Base-by-base conservation (phyloP, 1,140 invertebrate genomes). In the Forficula auricularia region DNA sequence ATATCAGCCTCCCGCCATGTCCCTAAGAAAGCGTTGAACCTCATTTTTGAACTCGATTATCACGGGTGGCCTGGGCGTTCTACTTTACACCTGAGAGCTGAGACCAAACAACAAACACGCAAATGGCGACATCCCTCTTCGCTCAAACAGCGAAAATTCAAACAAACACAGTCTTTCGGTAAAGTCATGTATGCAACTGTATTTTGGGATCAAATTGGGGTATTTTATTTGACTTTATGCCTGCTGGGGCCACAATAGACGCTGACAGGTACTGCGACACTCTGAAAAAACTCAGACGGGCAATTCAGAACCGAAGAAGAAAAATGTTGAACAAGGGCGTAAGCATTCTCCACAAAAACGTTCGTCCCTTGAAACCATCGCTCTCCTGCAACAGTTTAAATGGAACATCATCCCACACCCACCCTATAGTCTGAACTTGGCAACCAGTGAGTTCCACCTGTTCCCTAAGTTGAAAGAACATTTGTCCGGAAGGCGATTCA, bases 351-450 rank as follows among this genome's bases (percentile, higher is more conserved):
- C 19, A 7, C 37, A 19, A 38, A 14, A 38, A 38, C 18, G 15
- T 14, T 38, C 37, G 37, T 19, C 19, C 37, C n/a, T 4, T 20
- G 10, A 38, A 40, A 22, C 39, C 39, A 20, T 27, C 39, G 27
- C 18, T 31, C 27, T 40, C 27, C 20, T 9, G 39, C 16, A 38
- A 38, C 3, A 13, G 13, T 18, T 38, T 38, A 12, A 6, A 16
- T 65, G 57, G 61, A 54, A 64, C 43, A 52, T 60, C 50, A 43
- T 66, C 33, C 40, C 49, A 41, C 61, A 66, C 53, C 59, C 58
- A 52, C 59, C 58, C 38, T 66, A 62, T 52, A 58, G 49, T 47
- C 59, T 55, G 39, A 62, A 68, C 50, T 36, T 66, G 7, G 54
- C 58, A 43, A 58, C 57, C 49, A 57, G 48, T 42, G 56, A 67